Conservation (phyloP, 2,113 vertebrate genomes). For the Misgurnus mizolepis region DNA sequence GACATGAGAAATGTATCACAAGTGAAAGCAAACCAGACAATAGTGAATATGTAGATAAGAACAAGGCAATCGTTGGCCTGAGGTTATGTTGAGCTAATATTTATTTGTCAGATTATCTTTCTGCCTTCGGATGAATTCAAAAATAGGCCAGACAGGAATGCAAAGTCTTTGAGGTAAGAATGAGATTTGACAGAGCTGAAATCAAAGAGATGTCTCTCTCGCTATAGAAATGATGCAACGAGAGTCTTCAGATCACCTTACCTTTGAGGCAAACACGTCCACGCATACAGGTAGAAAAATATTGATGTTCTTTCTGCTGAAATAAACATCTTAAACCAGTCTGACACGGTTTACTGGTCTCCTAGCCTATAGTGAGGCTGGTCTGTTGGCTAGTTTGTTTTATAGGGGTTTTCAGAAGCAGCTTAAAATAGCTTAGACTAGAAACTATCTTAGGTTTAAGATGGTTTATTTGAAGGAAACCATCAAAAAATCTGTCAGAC, state of each 20-base stretch:
- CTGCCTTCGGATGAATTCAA: not conserved
- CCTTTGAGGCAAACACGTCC: not conserved
- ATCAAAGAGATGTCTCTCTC: slow-evolving; percentile 16
- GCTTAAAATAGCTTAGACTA: too few species aligned
- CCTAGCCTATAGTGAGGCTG: too few species aligned
- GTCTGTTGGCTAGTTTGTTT: too few species aligned
- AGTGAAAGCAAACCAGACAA: not conserved
- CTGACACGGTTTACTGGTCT: too few species aligned
- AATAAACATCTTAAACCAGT: too few species aligned
- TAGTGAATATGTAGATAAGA: not conserved
- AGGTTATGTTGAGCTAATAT: not conserved
- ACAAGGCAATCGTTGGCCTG: not conserved
- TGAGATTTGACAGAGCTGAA: not conserved
- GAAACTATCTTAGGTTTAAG: too few species aligned
- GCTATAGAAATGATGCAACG: not conserved
- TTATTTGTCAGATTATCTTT: slow-evolving; percentile 10
- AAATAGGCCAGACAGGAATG: not conserved
- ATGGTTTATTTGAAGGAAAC: too few species aligned
- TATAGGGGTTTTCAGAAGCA: too few species aligned
- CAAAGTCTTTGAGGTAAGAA: slow-evolving; percentile 3
- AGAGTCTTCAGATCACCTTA: slow-evolving; percentile 21
- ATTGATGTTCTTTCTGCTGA: not conserved
- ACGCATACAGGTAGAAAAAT: not conserved
- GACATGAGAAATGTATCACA: slow-evolving; percentile 1
- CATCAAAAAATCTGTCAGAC: not conserved